Evolutionary conservation across 2,888 invertebrate genomes (phyloP), one percentile per base, ranked within the genome.

Genomic region (Sinodicranocentrus sp.): DNA sequence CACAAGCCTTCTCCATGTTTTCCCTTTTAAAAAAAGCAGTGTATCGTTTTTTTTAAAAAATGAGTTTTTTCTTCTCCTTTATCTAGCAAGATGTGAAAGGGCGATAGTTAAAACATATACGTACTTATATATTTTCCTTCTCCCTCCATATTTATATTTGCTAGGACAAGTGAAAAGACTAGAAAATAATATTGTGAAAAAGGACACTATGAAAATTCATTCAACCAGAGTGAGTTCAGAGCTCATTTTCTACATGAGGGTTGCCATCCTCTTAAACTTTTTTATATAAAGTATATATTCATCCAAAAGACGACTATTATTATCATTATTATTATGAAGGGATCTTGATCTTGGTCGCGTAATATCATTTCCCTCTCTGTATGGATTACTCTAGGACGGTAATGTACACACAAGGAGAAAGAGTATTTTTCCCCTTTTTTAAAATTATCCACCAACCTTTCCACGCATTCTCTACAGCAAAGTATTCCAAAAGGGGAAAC

Each of bases 271-370:
- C 39, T 39, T n/a, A n/a, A n/a, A n/a, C 39, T 39, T 39, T 39
- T 39, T 39, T 39, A 8, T 8, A 39, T 39, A 39, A 8, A 39
- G 39, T 39, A 13, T 39, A 39, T 13, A 39, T 6, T 39, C 39
- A n/a, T n/a, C n/a, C n/a, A n/a, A n/a, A n/a, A n/a, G n/a, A n/a
- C 26, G 13, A 25, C 15, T 61, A 28, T 70, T 76, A 70, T 65
- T 72, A 59, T 54, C 63, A 76, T 82, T 82, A 82, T 76, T 76
- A 75, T 75, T 75, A 82, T 75, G 75, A 63, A 70, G 77, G 85
- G 85, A 85, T 85, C 87, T 85, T 86, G 86, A 86, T 85, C 85
- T 86, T 84, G 82, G 84, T 84, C 80, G 75, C 65, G 61, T 79
- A 78, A 78, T 70, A 63, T 48, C 65, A 33, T 19, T 63, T 39